Base-by-base conservation (phyloP, 2,888 invertebrate genomes). In the Drosophila mimetica region DNA sequence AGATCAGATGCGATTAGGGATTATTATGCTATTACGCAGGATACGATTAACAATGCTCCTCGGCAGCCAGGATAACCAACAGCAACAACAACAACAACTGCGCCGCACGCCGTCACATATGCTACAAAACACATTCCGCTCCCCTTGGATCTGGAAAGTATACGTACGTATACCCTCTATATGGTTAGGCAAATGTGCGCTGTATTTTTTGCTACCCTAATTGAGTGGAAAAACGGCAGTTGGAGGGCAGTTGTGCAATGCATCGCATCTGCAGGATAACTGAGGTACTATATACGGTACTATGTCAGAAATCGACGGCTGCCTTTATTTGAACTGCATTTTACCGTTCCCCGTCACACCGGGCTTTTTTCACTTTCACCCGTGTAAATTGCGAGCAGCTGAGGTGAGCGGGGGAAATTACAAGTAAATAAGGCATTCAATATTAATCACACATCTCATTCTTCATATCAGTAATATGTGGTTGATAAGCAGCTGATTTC, bases 21-120 rank as follows among this genome's bases (percentile, higher is more conserved):
- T 89, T 89, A 89, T 89, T 89, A 89, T 88, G 81, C 86, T 79
- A 89, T 89, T 89, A 88, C 89, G 89, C 85, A 83, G 86, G 80
- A 89, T 81, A 79, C 88, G 88, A 89, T 88, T 89, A 89, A 87
- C 83, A 80, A 86, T 83, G 80, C 57, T 54, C 51, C 63, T 46
- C 28, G 52, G 37, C 58, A 75, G 75, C 72, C 34, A 14, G 14
- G 34, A 6, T n/a, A 14, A 37, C 37, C n/a, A n/a, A n/a, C n/a
- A n/a, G 14, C 37, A 37, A 18, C 39, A 11, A 16, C 16, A 8
- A 74, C 71, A 83, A 83, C 86, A 79, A 80, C 77, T 78, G 83
- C 79, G 83, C 75, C 80, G 83, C 86, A 82, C 86, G 86, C 84
- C 86, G 83, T 73, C 74, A 79, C 86, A 85, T 86, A 88, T 85